Evolutionary conservation across 2,113 vertebrate genomes (phyloP), one percentile per base, ranked within the genome.

Genomic region (Laticauda colubrina): DNA sequence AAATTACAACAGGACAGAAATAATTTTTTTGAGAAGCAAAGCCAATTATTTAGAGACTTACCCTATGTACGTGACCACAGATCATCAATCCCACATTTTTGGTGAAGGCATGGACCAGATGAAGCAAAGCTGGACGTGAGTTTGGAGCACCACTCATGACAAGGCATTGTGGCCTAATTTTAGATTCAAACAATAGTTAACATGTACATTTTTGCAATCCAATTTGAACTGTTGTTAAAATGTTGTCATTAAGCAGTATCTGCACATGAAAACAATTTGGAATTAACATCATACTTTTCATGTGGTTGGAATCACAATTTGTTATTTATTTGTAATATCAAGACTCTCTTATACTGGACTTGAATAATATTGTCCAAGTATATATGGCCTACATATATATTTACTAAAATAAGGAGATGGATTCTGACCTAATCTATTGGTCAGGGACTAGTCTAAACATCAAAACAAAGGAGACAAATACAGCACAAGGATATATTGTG

Each of bases 71-170:
- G 2, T 99, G 99, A 12, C 99, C 99, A 89, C 99, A 99, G 95
- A 99, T 98, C 99, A 99, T 99, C 94, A 99, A 97, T 90, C 99
- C 99, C 59, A 99, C 99, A 5, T 99, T 99, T 97, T 99, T 99
- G 53, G 99, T 99, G 94, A 99, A 99, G 95, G 98, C 98, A 91
- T 99, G 98, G 85, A 99, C 99, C 95, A 99, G 97, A 96, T 99
- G 98, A 87, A 99, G 98, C 39, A 99, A 98, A 91, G 99, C 99
- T 54, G 99, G 99, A 10, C 99, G 98, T 85, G 98, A 97, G 95
- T 98, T 99, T 91, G 99, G 99, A 95, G 99, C 98, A 91, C 99
- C 99, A 2, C 98, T 99, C 99, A 99, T 98, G 96, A 99, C 98
- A 98, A 99, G 98, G 97, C 99, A 99, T 97, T 99, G 99, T 14